Evolutionary conservation across 2,113 vertebrate species (phyloP), one percentile per base, ranked within the genome.

Genomic region (Gulo gulo): DNA sequence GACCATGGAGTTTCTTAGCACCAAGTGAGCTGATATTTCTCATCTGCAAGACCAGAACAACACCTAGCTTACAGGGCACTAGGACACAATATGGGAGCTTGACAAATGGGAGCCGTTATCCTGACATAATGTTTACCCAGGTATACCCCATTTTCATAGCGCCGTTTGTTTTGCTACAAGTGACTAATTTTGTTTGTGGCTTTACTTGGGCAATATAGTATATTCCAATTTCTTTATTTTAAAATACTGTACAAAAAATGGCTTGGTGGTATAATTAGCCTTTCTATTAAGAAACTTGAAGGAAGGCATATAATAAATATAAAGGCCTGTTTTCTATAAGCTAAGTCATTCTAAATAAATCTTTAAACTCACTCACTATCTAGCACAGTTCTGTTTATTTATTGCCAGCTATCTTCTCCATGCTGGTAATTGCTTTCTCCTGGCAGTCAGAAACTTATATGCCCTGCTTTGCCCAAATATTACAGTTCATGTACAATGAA

Each of bases 371-470:
- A 52, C 86, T 88, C 34, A 88, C 92, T 97, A 93, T 97, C 96
- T 96, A 97, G n/a, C 29, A 73, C 36, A 97, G 81, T 83, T 98
- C 65, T 89, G 65, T 59, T 79, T 90, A 45, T 78, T 89, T 97
- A 71, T 50, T 98, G 85, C 81, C 16, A 15, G 18, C 73, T 90
- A n/a, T 93, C 59, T 45, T 92, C 95, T 78, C 57, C 81, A 92
- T 71, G 57, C 85, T 20, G 29, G 47, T 94, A 98, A 98, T 98
- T 95, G 94, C 94, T 97, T 85, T 97, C 87, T 98, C 88, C 92
- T 96, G 96, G 97, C 92, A 97, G 95, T 91, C 83, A 91, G 94
- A 96, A 97, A 97, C 95, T 93, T 94, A 95, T 96, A 89, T 98
- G 78, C 63, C 91, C 94, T 92, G 78, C 93, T 97, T 91, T 91